Percentiles rank a stretch among this genome's conserved stretches.
phyloP scores from a whole-genome alignment of 53 echinoderm and acorn worm genomes.

The Zoroaster sp. region DNA sequence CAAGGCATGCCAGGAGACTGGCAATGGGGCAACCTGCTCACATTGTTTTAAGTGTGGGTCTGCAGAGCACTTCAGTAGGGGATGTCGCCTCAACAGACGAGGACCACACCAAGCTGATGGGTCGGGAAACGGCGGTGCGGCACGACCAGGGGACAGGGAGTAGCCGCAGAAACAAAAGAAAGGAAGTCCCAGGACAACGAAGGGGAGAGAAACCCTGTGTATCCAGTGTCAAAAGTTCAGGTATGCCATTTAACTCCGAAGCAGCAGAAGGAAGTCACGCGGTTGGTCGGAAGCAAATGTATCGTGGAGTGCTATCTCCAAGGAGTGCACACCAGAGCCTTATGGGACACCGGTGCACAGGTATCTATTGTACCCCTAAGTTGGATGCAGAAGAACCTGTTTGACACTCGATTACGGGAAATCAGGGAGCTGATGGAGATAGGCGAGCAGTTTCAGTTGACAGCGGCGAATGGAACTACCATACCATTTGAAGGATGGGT shows the following conservation, averaged over 20 bases:
- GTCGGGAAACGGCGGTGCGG: too few species aligned
- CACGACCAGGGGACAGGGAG: too few species aligned
- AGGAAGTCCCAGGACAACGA: too few species aligned
- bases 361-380: too few species aligned
- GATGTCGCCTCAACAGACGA: not conserved
- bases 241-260: too few species aligned
- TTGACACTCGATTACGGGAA: not conserved
- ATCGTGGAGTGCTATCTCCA: constrained; percentile 28
- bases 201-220: too few species aligned
- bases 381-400: not conserved
- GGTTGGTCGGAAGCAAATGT: constrained; percentile 45
- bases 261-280: not conserved
- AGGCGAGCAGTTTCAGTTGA: not conserved
- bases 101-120: too few species aligned
- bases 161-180: too few species aligned
- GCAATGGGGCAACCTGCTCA: not conserved
- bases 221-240: too few species aligned
- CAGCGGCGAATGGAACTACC: too few species aligned
- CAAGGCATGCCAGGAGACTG: not conserved
- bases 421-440: constrained; percentile 8
- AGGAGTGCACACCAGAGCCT: not conserved
- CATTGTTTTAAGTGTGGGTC: too few species aligned
- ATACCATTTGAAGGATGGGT: too few species aligned
- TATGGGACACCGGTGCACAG: constrained; percentile 59
- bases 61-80: not conserved